phyloP scores from a whole-genome alignment of 2,888 invertebrate species.

The Drosophila percnosoma region DNA sequence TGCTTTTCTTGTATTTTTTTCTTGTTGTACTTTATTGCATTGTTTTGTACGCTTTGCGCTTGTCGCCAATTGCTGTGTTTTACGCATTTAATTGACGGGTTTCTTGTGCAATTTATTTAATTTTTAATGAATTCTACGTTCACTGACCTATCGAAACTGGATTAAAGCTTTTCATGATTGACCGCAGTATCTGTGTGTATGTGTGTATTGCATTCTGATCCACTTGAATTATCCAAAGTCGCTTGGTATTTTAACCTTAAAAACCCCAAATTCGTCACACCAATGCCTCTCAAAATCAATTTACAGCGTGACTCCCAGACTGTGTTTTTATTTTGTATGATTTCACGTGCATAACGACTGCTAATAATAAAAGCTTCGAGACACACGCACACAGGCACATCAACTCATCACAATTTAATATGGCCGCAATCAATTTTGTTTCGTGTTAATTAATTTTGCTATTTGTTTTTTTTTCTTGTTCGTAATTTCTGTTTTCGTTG shows the following conservation, averaged over 20 bases:
- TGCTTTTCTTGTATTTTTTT: constrained; percentile 24
- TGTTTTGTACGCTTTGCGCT: constrained; percentile 37
- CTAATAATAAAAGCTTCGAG: constrained; percentile 46
- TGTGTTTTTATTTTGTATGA: constrained; percentile 27
- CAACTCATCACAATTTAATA: constrained; percentile 32
- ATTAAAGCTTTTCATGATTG: constrained; percentile 22
- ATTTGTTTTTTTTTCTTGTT: constrained; percentile 14
- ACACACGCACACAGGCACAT: constrained; percentile 8
- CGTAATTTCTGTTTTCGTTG: constrained; percentile 32
- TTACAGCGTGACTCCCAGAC: constrained; percentile 34
- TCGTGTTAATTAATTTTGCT: constrained; percentile 72
- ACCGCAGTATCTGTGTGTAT: not conserved
- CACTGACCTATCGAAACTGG: constrained; percentile 59
- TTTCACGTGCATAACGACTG: constrained; percentile 70
- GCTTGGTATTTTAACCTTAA: constrained; percentile 6
- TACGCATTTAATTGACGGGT: constrained; percentile 66
- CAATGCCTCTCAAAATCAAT: constrained; percentile 18
- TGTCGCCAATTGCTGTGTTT: constrained; percentile 63
- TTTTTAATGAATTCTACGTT: constrained; percentile 69
- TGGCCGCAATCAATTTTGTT: constrained; percentile 57
- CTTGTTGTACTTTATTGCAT: constrained; percentile 36
- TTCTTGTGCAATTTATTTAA: constrained; percentile 66
- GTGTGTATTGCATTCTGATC: constrained; percentile 16
- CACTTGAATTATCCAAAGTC: constrained; percentile 23
- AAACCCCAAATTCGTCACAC: not conserved